Conservation (phyloP, 2,888 invertebrate genomes). For the Dynastes hyllus region DNA sequence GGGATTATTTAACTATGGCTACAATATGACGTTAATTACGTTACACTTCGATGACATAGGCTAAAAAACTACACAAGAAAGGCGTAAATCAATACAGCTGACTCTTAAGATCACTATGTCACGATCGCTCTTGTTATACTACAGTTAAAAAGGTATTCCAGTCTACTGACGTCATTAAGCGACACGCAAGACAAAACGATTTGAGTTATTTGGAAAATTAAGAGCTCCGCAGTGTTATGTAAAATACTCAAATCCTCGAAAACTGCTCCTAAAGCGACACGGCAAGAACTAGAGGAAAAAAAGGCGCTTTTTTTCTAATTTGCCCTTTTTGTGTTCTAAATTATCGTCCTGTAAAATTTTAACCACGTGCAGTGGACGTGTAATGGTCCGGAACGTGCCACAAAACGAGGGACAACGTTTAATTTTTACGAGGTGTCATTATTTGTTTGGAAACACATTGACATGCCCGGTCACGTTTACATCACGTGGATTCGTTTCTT, state of each 20-base stretch:
- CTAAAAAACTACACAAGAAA: not conserved
- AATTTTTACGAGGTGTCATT: constrained; percentile 43
- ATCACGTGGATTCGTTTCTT: constrained; percentile 3
- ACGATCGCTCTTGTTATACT: constrained; percentile 5
- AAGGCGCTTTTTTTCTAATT: not conserved
- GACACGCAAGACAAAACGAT: not conserved
- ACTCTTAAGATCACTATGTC: constrained; percentile 7
- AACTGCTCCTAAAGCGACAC: not conserved
- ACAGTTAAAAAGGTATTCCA: constrained; percentile 2
- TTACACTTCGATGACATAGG: no score
- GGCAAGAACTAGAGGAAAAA: not conserved
- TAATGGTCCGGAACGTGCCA: constrained; percentile 27
- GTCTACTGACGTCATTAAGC: constrained; percentile 22
- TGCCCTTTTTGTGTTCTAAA: not conserved
- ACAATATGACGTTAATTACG: no score
- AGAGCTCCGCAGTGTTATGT: not conserved
- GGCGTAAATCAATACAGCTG: constrained; percentile 5
- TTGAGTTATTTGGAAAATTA: constrained; percentile 19
- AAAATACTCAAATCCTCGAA: not conserved
- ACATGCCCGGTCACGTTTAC: constrained; percentile 20
- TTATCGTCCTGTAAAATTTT: constrained; percentile 15
- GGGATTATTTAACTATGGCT: no score
- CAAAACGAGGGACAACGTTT: constrained; percentile 26
- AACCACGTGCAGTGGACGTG: constrained; percentile 25
- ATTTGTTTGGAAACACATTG: constrained; percentile 8